Evolutionary conservation across 2,113 vertebrate species (phyloP).

Genomic region (Oryzias melastigma): DNA sequence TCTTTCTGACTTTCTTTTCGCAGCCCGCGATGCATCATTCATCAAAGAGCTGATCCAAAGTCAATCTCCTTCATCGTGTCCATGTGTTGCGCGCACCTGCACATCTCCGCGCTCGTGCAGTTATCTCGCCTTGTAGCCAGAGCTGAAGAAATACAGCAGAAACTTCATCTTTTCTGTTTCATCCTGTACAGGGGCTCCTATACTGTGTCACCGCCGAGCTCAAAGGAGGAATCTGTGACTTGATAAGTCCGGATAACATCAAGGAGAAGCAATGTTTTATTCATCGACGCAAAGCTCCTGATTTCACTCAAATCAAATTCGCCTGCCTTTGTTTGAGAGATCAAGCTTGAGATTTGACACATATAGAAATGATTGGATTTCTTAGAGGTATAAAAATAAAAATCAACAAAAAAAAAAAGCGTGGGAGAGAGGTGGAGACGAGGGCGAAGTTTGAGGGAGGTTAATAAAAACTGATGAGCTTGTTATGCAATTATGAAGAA

Average conservation of each 20-base stretch:
- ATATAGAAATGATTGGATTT: slow-evolving; percentile 75
- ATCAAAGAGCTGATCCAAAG: slow-evolving; percentile 43
- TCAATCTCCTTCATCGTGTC: slow-evolving; percentile 28
- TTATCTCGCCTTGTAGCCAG: slow-evolving; percentile 44
- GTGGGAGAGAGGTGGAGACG: background rate
- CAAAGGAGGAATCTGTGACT: slow-evolving; percentile 71
- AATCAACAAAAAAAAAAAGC: slow-evolving; percentile 24
- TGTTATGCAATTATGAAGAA: background rate
- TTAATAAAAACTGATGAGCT: slow-evolving; percentile 6
- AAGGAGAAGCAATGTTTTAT: slow-evolving; percentile 79
- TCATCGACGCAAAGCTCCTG: slow-evolving; percentile 74
- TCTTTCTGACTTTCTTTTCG: slow-evolving; percentile 18
- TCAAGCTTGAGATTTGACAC: slow-evolving; percentile 73
- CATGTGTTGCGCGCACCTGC: slow-evolving; percentile 27
- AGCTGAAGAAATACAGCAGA: slow-evolving; percentile 51
- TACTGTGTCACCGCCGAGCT: slow-evolving; percentile 53
- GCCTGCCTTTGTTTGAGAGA: slow-evolving; percentile 75
- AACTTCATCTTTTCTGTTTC: slow-evolving; percentile 53
- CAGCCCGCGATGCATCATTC: slow-evolving; percentile 27
- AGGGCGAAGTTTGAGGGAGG: background rate
- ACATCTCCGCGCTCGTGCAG: slow-evolving; percentile 19
- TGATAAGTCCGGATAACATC: slow-evolving; percentile 76
- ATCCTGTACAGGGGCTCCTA: slow-evolving; percentile 50
- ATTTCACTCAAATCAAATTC: slow-evolving; percentile 76
- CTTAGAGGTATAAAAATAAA: slow-evolving; percentile 50